Evolutionary conservation across 2,113 vertebrate species (phyloP).

Genomic region (Pontoporia blainvillei): DNA sequence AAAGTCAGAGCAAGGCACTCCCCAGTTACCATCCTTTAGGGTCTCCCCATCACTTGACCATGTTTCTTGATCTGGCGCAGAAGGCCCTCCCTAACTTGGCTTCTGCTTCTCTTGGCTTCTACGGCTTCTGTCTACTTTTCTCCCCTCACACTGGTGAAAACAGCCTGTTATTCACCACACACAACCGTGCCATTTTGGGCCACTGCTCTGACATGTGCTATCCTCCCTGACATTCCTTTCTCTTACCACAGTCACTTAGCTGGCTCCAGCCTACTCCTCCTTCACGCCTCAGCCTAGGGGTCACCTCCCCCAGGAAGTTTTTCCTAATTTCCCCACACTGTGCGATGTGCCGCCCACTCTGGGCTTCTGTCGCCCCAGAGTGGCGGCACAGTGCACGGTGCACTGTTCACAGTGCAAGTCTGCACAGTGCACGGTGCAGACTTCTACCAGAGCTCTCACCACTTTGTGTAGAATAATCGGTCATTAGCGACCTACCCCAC

Average conservation of each 20-base stretch:
- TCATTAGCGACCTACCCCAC: not conserved
- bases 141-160: not conserved
- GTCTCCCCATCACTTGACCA: not conserved
- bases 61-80: not conserved
- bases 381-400: too few relatives aligned
- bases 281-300: not conserved
- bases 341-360: too few relatives aligned
- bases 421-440: not conserved
- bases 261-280: not conserved
- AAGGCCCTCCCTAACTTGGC: not conserved
- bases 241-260: not conserved
- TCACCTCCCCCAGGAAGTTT: not conserved
- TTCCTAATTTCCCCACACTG: not conserved
- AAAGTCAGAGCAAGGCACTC: not conserved
- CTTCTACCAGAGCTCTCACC: not conserved
- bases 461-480: not conserved
- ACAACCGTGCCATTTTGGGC: not conserved
- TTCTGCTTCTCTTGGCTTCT: not conserved
- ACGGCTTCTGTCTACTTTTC: not conserved
- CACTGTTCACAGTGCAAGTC: too few relatives aligned
- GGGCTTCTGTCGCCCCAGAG: not conserved
- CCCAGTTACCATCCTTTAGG: not conserved
- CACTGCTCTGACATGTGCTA: fast-evolving
- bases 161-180: not conserved
- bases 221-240: not conserved